Percentiles rank a stretch among this genome's conserved stretches.
Conservation (phyloP, 1,140 invertebrate genomes). For the Dufourea novaeangliae region DNA sequence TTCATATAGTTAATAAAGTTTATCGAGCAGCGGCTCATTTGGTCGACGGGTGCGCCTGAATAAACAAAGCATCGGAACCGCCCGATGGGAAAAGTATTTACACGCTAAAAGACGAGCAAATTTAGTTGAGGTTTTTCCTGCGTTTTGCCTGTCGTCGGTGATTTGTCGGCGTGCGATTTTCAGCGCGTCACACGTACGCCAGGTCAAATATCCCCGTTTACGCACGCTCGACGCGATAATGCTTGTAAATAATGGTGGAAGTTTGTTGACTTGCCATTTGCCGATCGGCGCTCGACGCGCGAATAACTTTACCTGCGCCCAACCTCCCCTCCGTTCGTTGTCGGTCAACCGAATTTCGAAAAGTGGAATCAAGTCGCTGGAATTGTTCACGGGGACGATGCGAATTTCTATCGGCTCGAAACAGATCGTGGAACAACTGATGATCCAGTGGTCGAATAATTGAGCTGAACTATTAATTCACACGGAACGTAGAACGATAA, state of each 20-base stretch:
- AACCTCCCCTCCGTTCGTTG: too few relatives aligned
- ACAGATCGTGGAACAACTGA: neutral
- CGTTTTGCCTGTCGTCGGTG: slow-evolving; percentile 32
- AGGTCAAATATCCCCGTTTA: slow-evolving; percentile 50
- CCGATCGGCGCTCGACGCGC: slow-evolving; percentile 26
- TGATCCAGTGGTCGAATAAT: neutral
- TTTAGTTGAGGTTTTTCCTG: slow-evolving; percentile 45
- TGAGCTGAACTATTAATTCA: neutral
- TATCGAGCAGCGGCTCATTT: neutral
- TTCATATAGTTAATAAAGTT: slow-evolving; percentile 12
- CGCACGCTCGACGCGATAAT: slow-evolving; percentile 45
- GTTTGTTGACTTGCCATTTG: slow-evolving; percentile 50
- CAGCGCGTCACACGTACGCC: neutral
- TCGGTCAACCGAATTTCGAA: neutral
- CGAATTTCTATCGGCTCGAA: neutral
- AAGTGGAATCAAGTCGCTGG: neutral
- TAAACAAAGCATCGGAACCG: slow-evolving; percentile 18
- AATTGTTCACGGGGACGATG: neutral
- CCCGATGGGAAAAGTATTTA: slow-evolving; percentile 40
- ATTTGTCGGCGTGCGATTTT: slow-evolving; percentile 48
- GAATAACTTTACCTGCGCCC: slow-evolving; percentile 21
- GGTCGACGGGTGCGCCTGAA: neutral
- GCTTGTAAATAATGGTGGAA: slow-evolving; percentile 53
- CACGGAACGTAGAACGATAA: neutral
- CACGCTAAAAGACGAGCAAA: slow-evolving; percentile 42